Conservation (phyloP, 2,797 vertebrate genomes). For the Discoglossus pictus region DNA sequence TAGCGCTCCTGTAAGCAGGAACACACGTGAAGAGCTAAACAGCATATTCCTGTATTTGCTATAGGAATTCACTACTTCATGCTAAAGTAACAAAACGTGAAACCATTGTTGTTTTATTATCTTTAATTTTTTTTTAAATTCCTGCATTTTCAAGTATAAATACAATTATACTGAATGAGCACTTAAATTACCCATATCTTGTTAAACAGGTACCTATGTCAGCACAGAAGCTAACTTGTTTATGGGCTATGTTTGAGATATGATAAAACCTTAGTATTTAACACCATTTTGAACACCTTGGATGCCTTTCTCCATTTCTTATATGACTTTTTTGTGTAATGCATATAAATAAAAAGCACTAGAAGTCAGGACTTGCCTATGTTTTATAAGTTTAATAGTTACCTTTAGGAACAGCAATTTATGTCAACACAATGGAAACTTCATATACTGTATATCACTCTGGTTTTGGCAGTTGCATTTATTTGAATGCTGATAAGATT, state of each 20-base stretch:
- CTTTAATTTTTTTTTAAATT: too few species aligned
- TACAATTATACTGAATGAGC: too few species aligned
- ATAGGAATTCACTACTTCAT: too few species aligned
- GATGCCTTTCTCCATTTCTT: constrained; percentile 1
- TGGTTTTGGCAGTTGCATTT: neutral
- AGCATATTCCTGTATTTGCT: too few species aligned
- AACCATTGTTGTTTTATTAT: too few species aligned
- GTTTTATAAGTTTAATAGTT: constrained; percentile 11
- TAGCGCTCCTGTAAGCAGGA: too few species aligned
- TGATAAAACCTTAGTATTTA: neutral
- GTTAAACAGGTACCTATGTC: too few species aligned
- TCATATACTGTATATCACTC: neutral
- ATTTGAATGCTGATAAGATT: constrained; percentile 6
- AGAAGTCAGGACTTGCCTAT: constrained; percentile 1
- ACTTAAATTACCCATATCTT: too few species aligned
- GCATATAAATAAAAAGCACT: neutral
- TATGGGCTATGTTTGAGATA: neutral
- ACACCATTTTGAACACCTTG: neutral
- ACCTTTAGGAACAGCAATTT: constrained; percentile 5
- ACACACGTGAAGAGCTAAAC: too few species aligned
- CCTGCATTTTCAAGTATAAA: too few species aligned
- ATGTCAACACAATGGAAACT: neutral
- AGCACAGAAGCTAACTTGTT: constrained; percentile 2
- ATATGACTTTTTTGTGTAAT: neutral
- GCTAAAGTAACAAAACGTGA: too few species aligned